Evolutionary conservation across 1,140 invertebrate genomes (phyloP).

Genomic region (Hylaeus volcanicus): DNA sequence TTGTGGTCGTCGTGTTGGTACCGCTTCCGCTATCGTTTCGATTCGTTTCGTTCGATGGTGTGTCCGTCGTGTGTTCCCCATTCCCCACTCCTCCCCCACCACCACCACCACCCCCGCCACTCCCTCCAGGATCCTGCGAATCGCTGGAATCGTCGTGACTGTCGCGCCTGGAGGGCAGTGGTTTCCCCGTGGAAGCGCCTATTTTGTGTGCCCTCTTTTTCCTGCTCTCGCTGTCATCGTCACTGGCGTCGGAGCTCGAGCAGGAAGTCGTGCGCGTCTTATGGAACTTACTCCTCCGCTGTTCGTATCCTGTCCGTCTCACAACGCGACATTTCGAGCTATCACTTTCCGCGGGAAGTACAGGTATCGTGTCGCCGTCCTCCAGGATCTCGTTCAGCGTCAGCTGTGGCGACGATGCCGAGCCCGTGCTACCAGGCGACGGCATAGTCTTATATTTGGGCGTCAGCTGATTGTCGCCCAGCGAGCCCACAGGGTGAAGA

Average conservation of each 20-base stretch:
- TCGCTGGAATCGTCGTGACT: constrained; percentile 90
- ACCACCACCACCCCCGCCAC: constrained; percentile 71
- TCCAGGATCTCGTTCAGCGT: constrained; percentile 88
- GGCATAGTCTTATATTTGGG: constrained; percentile 83
- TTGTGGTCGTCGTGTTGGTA: constrained; percentile 66
- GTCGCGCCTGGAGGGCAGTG: constrained; percentile 84
- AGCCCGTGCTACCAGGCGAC: constrained; percentile 76
- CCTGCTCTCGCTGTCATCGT: constrained; percentile 92
- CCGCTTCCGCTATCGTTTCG: constrained; percentile 65
- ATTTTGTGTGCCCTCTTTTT: constrained; percentile 90
- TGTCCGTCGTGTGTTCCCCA: constrained; percentile 69
- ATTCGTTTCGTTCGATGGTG: constrained; percentile 57
- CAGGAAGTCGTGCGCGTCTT: constrained; percentile 92
- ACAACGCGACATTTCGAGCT: constrained; percentile 69
- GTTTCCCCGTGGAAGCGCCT: constrained; percentile 81
- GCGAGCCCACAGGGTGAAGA: constrained; percentile 73
- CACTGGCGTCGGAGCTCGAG: constrained; percentile 93
- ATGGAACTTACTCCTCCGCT: constrained; percentile 86
- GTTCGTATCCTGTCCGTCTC: constrained; percentile 81
- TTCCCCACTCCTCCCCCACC: constrained; percentile 68
- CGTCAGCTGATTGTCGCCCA: constrained; percentile 72
- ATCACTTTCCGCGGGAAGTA: constrained; percentile 11
- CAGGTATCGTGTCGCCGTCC: constrained; percentile 80
- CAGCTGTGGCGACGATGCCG: constrained; percentile 79
- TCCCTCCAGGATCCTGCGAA: constrained; percentile 85